Base-by-base conservation (phyloP, 2,797 vertebrate genomes). In the Megalops cyprinoides region DNA sequence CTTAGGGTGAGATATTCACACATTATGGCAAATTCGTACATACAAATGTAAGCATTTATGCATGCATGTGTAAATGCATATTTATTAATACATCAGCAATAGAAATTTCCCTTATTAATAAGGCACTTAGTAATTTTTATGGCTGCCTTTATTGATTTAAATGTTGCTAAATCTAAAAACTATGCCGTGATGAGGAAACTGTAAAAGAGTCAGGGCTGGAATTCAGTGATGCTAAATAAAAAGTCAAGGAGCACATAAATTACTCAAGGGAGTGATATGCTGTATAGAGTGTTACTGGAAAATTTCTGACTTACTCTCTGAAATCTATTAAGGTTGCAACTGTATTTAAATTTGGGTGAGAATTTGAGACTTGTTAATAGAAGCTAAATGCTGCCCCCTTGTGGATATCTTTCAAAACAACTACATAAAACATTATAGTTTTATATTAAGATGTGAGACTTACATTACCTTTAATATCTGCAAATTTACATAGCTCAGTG, bases 341-440 rank as follows among this genome's bases (percentile, higher is more conserved):
- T 44, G 9, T 7, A n/a, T 55, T 37, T 3, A 76, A 58, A 31
- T 15, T 58, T 34, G 23, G 9, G 60, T 28, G 37, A 60, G 14
- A 69, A 79, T 76, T 82, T 76, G n/a, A 76, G 51, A 58, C 28
- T 25, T 20, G 10, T 49, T 80, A 76, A 31, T 23, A n/a, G 53
- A 89, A 85, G 91, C 88, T 82, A 83, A 83, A 90, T 93, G 91
- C 93, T 93, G 92, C 94, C 94, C 93, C 92, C 94, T 92, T 85
- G 88, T 90, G 94, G 90, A 49, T 25, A 39, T 44, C 39, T 49
- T n/a, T 73, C 71, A 48, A 76, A 79, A 39, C 49, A 74, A 28
- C 34, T 15, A 1, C 31, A 49, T 31, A 28, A 18, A 77, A 60
- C 37, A n/a, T 42, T 58, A 39, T 39, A 14, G 18, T 53, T 48